Evolutionary conservation across 2,113 vertebrate genomes (phyloP).

Genomic region (Orycteropus afer): DNA sequence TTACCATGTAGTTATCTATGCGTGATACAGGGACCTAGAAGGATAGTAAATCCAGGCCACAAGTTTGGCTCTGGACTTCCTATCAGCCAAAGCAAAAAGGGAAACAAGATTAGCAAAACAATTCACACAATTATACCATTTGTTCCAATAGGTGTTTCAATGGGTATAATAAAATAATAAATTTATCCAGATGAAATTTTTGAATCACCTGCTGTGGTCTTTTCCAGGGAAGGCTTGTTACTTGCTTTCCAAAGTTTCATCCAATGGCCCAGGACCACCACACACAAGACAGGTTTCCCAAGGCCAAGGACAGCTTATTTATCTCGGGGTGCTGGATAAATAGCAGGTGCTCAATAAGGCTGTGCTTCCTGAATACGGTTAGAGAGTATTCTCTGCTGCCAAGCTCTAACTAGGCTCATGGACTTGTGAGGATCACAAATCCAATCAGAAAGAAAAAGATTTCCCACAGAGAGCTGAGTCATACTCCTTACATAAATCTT

Average conservation of each 20-base stretch:
- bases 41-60: not conserved
- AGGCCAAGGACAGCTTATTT: conserved; percentile 17
- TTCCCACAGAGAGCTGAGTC: conserved; percentile 56
- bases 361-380: conserved; percentile 47
- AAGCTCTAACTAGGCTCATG: conserved; percentile 8
- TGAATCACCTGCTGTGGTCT: not conserved
- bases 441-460: conserved; percentile 38
- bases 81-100: conserved; percentile 9
- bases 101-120: conserved; percentile 27
- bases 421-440: conserved; percentile 54
- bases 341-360: not conserved
- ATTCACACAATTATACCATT: not conserved
- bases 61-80: not conserved
- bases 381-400: not conserved
- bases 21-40: not conserved
- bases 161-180: not conserved
- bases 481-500: conserved; percentile 63
- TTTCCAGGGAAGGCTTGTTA: conserved; percentile 46
- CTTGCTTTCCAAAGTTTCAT: conserved; percentile 18
- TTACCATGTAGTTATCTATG: not conserved
- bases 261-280: not conserved
- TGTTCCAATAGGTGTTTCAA: conserved; percentile 16
- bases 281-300: not conserved
- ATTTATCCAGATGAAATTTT: conserved; percentile 2
- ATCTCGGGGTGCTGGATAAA: conserved; percentile 34